Conservation (phyloP, 2,113 vertebrate species). For the Grammomys surdaster region DNA sequence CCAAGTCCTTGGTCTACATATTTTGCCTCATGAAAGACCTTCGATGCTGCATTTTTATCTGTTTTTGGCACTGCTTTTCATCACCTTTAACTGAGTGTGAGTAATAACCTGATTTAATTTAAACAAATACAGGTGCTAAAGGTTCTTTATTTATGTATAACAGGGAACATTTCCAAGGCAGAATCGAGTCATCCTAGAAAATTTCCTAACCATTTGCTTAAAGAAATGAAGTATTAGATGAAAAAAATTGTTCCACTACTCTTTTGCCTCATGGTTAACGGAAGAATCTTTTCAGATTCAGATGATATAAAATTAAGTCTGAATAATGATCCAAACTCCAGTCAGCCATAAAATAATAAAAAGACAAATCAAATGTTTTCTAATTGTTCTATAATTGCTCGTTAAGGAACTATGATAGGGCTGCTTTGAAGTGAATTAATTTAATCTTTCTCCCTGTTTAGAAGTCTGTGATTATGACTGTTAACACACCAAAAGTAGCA, state of each 20-base stretch:
- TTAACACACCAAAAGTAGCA: slow-evolving; percentile 53
- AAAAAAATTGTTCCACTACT: slow-evolving; percentile 74
- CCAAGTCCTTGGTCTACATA: slow-evolving; percentile 86
- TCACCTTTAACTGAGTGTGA: slow-evolving; percentile 82
- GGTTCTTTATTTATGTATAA: slow-evolving; percentile 79
- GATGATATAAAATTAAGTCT: slow-evolving; percentile 71
- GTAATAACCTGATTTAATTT: slow-evolving; percentile 82
- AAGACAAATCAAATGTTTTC: slow-evolving; percentile 70
- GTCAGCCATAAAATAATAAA: slow-evolving; percentile 64
- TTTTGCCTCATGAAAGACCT: slow-evolving; percentile 86
- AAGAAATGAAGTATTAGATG: slow-evolving; percentile 72
- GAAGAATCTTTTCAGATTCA: slow-evolving; percentile 70
- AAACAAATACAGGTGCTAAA: slow-evolving; percentile 83
- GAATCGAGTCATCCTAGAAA: slow-evolving; percentile 80
- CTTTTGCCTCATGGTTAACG: slow-evolving; percentile 62
- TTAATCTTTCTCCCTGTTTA: slow-evolving; percentile 70
- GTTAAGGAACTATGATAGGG: slow-evolving; percentile 62
- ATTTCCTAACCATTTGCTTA: slow-evolving; percentile 80
- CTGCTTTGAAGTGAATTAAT: slow-evolving; percentile 70
- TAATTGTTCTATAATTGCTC: slow-evolving; percentile 48
- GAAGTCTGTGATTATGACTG: slow-evolving; percentile 70
- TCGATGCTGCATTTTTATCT: slow-evolving; percentile 86
- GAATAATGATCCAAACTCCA: slow-evolving; percentile 68
- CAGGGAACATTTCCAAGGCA: slow-evolving; percentile 76
- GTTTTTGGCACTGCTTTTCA: slow-evolving; percentile 84